A percentile compares a stretch with the other conserved stretches of the same genome.
phyloP scores from a whole-genome alignment of 2,113 vertebrate genomes.

The Pogona vitticeps region DNA sequence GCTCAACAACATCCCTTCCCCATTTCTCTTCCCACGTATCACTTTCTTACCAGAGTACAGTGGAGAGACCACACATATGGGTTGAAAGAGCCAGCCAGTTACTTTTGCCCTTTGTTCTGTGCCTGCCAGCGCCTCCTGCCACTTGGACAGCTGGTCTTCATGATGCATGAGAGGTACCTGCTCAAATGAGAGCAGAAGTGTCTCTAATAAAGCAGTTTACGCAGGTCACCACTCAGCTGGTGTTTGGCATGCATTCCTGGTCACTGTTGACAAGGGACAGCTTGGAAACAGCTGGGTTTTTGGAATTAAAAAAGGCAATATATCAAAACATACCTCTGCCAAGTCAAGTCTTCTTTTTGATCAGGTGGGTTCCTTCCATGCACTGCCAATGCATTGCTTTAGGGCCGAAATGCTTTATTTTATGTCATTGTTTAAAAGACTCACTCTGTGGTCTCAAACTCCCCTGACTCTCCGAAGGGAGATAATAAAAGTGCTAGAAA shows the following conservation, averaged over 20 bases:
- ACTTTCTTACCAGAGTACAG: not conserved
- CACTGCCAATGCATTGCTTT: not conserved
- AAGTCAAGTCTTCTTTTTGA: constrained; percentile 15
- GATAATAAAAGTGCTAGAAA: not conserved
- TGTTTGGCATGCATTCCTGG: not conserved
- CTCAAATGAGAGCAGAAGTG: constrained; percentile 6
- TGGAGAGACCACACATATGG: not conserved
- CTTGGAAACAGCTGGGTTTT: constrained; percentile 11
- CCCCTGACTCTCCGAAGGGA: not conserved
- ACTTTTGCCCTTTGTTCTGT: not conserved
- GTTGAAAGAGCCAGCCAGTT: constrained; percentile 1
- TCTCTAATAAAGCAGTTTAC: constrained; percentile 28
- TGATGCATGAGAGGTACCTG: not conserved
- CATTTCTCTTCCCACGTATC: not conserved
- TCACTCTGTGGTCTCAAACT: not conserved
- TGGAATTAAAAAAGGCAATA: not conserved
- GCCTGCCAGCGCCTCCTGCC: not conserved
- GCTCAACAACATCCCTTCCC: not conserved
- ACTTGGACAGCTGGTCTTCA: constrained; percentile 15
- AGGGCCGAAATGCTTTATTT: not conserved
- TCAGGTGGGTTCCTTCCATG: not conserved
- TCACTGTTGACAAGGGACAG: constrained; percentile 25
- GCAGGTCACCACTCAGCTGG: not conserved
- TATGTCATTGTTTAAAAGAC: not conserved
- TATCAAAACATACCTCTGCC: not conserved